Base-by-base conservation (phyloP, 2,888 invertebrate genomes). In the Pandemis heparana region DNA sequence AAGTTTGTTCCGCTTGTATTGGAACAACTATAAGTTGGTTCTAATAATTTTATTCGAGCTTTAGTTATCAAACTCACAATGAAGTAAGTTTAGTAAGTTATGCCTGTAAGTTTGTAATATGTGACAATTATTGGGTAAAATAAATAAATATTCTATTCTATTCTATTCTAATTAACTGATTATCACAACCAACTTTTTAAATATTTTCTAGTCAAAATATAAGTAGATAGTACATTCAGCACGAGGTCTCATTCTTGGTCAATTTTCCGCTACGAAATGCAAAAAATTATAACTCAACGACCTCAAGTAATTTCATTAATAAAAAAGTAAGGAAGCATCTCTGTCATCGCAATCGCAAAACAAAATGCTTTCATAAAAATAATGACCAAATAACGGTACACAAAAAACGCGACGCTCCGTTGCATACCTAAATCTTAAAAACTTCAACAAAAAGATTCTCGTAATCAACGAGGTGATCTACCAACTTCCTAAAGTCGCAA, bases 391-490 rank as follows among this genome's bases (percentile, higher is more conserved):
- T 89, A 83, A 83, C 81, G 80, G 82, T 77, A 82, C 81, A 71
- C 81, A 87, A 88, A 88, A 85, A 86, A 79, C 79, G 83, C 81
- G 83, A 87, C 89, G 91, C 87, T 90, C 79, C 85, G 84, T 77
- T 85, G 88, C 78, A 81, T 85, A 82, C 79, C 82, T 78, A 78
- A 79, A 78, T 82, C 81, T 86, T 82, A 91, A 92, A 92, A 92
- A 91, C 86, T 85, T 82, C 82, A 83, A 87, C 88, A 92, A 92
- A 92, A 92, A 92, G 85, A 89, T 85, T 89, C 82, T 89, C 87
- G 90, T 92, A 91, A 91, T 91, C 90, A 90, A 89, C 87, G 86
- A 89, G 87, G 89, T 92, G 92, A 92, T 91, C 92, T 88, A 92
- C 76, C 74, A 74, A 74, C 87, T 92, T 92, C 90, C 89, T 86